A percentile compares a stretch with the other conserved stretches of the same genome.
These are phyloP conservation scores for Lysiphlebus fabarum DNA, from an alignment of 1,140 invertebrate species.

Conservation along the genomic window DNA sequence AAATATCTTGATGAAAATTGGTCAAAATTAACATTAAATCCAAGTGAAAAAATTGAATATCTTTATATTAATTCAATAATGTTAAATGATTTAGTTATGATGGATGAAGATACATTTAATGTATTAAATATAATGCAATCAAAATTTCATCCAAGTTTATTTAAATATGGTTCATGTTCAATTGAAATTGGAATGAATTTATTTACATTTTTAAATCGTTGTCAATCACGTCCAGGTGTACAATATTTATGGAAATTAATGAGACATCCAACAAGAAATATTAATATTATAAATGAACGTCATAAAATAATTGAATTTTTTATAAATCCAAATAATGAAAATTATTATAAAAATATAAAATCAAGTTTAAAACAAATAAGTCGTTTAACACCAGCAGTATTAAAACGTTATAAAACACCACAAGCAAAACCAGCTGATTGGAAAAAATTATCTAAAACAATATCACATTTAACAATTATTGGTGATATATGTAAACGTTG, in stretches of 20 bases:
- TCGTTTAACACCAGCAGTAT: slow-evolving; percentile 51
- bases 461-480: slow-evolving; percentile 64
- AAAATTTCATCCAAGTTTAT: slow-evolving; percentile 71
- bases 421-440: slow-evolving; percentile 65
- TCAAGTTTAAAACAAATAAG: slow-evolving; percentile 61
- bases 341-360: slow-evolving; percentile 58
- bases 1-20: slow-evolving; percentile 72
- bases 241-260: slow-evolving; percentile 59
- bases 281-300: slow-evolving; percentile 57
- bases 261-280: slow-evolving; percentile 61
- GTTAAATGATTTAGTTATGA: slow-evolving; percentile 66
- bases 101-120: slow-evolving; percentile 70
- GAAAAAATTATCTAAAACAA: slow-evolving; percentile 64
- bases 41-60: slow-evolving; percentile 56
- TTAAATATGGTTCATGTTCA: slow-evolving; percentile 62
- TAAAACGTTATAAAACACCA: slow-evolving; percentile 48
- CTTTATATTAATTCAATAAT: slow-evolving; percentile 62
- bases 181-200: slow-evolving; percentile 70
- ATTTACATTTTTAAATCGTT: slow-evolving; percentile 69
- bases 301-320: slow-evolving; percentile 64
- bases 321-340: slow-evolving; percentile 56
- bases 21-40: slow-evolving; percentile 60
- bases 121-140: slow-evolving; percentile 74
- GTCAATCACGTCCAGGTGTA: slow-evolving; percentile 63
- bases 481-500: slow-evolving; percentile 61